These are phyloP conservation scores for Nyctibius grandis DNA, from an alignment of 2,797 vertebrate genomes.

Conservation along the genomic window DNA sequence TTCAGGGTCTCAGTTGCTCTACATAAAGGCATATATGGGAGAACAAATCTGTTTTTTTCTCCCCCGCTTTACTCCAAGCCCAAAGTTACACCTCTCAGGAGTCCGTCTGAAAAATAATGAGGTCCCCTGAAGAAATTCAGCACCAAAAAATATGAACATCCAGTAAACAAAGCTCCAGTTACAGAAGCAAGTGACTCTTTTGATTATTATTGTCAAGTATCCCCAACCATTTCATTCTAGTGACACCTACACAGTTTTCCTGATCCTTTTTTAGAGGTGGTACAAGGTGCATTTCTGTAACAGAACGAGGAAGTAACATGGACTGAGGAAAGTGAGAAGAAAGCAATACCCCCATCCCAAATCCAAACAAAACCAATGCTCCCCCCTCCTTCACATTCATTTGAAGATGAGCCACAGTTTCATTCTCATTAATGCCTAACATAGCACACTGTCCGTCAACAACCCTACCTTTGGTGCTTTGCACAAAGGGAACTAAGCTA, in stretches of 20 bases:
- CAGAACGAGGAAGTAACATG: background rate
- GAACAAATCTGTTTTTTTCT: background rate
- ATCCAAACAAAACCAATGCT: background rate
- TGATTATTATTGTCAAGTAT: background rate
- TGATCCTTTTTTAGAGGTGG: background rate
- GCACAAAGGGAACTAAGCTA: background rate
- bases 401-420: background rate
- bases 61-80: background rate
- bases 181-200: background rate
- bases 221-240: background rate
- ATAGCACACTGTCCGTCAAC: background rate
- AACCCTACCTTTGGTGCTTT: background rate
- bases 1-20: background rate
- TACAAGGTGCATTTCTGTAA: background rate
- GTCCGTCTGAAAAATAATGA: background rate
- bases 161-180: background rate
- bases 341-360: background rate
- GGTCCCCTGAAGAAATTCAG: background rate
- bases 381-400: background rate
- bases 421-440: background rate
- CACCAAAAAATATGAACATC: background rate
- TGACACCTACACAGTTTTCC: background rate
- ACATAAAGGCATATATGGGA: background rate
- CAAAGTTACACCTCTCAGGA: background rate
- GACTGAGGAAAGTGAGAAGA: background rate